Base-by-base conservation (phyloP, 2,888 invertebrate species). In the Dicroscelio sp. region DNA sequence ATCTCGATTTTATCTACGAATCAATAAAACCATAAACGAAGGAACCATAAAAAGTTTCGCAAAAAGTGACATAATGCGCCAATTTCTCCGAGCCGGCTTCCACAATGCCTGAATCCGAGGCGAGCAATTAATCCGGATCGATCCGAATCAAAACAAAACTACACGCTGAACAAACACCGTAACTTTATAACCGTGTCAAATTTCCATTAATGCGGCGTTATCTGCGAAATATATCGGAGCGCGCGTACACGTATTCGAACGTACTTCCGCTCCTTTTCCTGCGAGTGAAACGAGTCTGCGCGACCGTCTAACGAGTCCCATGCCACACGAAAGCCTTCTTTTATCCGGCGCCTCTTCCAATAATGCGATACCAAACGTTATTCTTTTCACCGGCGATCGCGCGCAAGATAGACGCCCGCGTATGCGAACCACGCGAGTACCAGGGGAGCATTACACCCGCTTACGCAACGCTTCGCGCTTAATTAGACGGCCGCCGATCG, bases 241-340 rank as follows among this genome's bases (percentile, higher is more conserved):
- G 73, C 48, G 69, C 35, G 71, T 78, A 63, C 52, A 52, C 63
- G 79, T 79, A 80, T 84, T 55, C 73, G 79, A 78, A 75, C 80
- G 79, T 69, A 84, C 87, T 90, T 90, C 86, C 87, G 90, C 86
- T 90, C 60, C 63, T 85, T 90, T 87, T 90, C 87, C 67, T 73
- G 31, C 80, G 80, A 84, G 87, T 87, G 87, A 90, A 90, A 90
- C 80, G 90, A 73, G 58, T 78, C 65, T 67, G 38, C 79, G 52
- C 76, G 78, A 55, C 12, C 33, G 43, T 63, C 85, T 85, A 85
- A 88, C 88, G 80, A 90, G 79, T 90, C 80, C 85, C 87, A 90
- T 85, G 31, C 78, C 55, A 65, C 85, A 90, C 80, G 88, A 85
- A 88, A 80, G 90, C 73, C 87, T 87, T 80, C 86, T 63, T n/a